Base-by-base conservation (phyloP, 2,888 invertebrate species). In the Drosophila meridionalis region DNA sequence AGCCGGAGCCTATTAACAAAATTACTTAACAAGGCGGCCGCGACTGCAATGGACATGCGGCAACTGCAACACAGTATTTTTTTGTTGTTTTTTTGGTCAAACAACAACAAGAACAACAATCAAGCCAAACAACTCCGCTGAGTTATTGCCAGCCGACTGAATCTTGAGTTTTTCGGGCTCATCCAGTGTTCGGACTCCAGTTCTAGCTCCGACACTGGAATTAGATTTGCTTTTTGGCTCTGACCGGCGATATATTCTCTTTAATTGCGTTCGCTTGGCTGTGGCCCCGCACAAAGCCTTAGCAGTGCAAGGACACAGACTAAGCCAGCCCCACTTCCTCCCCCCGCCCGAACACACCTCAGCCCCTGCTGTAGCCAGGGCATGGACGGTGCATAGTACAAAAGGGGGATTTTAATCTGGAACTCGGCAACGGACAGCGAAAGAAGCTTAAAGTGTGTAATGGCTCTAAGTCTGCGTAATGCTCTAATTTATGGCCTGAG, bases 1-100 rank as follows among this genome's bases (percentile, higher is more conserved):
- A 90, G 89, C 70, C 64, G 73, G 69, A 36, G 59, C 80, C 87
- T 90, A 87, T 90, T 87, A 87, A 90, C 89, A 78, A 87, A 87
- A 87, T 87, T 87, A 87, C 87, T 87, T 87, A 87, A 87, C 87
- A 90, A 87, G 86, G 84, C 72, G 50, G 42, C 42, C 42, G 77
- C 90, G 69, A 86, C 85, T 84, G 82, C 85, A 70, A 76, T 78
- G 84, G 79, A 82, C 82, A 69, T 36, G 63, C 84, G 59, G 63
- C 77, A 55, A 73, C 78, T 77, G 81, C 81, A 77, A 65, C 43
- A 59, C 65, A 69, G 9, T n/a, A n/a, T 32, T 9, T 32, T 50
- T n/a, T 32, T 14, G 14, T 9, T n/a, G n/a, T 30, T n/a, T 9
- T 77, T 78, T 80, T 80, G 81, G 78, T 55, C 78, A 81, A 68